Conservation (phyloP, 1,140 invertebrate species). For the Asobara japonica region DNA sequence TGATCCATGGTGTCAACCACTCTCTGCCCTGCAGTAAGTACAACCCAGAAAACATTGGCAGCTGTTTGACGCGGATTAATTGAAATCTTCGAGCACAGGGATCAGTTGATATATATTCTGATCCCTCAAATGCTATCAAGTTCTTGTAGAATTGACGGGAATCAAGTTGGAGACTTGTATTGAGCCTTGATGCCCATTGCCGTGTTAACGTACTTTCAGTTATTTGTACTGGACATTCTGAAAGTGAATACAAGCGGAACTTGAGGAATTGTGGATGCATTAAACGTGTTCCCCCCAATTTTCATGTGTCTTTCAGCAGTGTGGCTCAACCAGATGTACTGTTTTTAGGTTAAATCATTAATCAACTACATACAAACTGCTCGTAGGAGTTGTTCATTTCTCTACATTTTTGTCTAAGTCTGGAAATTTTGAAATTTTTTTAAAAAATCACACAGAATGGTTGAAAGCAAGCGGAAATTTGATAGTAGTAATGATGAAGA, state of each 20-base stretch:
- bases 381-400: too few relatives aligned
- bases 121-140: constrained; percentile 27
- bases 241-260: constrained; percentile 27
- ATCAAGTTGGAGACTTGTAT: constrained; percentile 18
- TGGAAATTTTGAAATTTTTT: too few relatives aligned
- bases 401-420: too few relatives aligned
- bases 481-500: too few relatives aligned
- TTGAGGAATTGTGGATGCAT: neutral
- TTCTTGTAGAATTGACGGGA: constrained; percentile 10
- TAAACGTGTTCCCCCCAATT: too few relatives aligned
- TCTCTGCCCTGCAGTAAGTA: constrained; percentile 67
- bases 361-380: too few relatives aligned
- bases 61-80: constrained; percentile 66
- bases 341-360: too few relatives aligned
- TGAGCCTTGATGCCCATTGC: constrained; percentile 28
- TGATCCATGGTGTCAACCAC: constrained; percentile 66
- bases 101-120: constrained; percentile 43
- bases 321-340: too few relatives aligned
- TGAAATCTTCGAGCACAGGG: constrained; percentile 64
- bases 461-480: too few relatives aligned
- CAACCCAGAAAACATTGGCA: constrained; percentile 65
- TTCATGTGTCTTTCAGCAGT: too few relatives aligned
- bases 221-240: constrained; percentile 58
- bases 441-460: too few relatives aligned
- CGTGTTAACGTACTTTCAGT: constrained; percentile 46